Evolutionary conservation across 1,140 invertebrate species (phyloP).

Genomic region (Heliconius nattereri): DNA sequence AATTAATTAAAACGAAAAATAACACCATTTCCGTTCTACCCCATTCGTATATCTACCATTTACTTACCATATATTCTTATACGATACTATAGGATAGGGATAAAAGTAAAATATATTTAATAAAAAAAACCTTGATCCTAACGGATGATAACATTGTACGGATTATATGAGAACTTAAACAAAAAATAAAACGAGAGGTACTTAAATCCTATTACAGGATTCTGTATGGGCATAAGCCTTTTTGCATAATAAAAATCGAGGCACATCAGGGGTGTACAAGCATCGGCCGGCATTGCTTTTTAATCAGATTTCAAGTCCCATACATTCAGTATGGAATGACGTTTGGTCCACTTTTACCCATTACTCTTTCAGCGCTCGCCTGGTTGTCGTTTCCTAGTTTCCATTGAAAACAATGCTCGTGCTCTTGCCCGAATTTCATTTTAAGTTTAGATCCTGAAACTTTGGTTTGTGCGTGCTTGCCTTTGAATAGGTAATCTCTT

Average conservation of each 20-base stretch:
- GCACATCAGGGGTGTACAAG: slow-evolving; percentile 24
- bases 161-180: slow-evolving; percentile 3
- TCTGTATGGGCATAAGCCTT: slow-evolving; percentile 27
- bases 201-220: slow-evolving; percentile 22
- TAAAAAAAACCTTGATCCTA: not conserved
- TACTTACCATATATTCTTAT: not conserved
- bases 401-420: slow-evolving; percentile 7
- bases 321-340: slow-evolving; percentile 38
- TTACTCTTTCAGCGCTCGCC: slow-evolving; percentile 34
- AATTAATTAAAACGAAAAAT: too few relatives aligned
- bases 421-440: not conserved
- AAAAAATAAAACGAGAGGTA: slow-evolving; percentile 21
- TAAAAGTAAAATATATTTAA: slow-evolving; percentile 10
- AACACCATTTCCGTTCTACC: too few relatives aligned
- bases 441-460: not conserved
- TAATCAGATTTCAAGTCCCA: slow-evolving; percentile 42
- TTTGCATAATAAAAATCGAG: slow-evolving; percentile 28
- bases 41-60: not conserved
- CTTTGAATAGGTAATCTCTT: not conserved
- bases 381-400: slow-evolving; percentile 18
- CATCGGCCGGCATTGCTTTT: slow-evolving; percentile 33
- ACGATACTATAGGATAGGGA: not conserved
- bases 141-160: not conserved
- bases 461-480: not conserved
- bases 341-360: slow-evolving; percentile 41